Base-by-base conservation (phyloP, 2,797 vertebrate genomes). In the Arctocebus calabarensis region DNA sequence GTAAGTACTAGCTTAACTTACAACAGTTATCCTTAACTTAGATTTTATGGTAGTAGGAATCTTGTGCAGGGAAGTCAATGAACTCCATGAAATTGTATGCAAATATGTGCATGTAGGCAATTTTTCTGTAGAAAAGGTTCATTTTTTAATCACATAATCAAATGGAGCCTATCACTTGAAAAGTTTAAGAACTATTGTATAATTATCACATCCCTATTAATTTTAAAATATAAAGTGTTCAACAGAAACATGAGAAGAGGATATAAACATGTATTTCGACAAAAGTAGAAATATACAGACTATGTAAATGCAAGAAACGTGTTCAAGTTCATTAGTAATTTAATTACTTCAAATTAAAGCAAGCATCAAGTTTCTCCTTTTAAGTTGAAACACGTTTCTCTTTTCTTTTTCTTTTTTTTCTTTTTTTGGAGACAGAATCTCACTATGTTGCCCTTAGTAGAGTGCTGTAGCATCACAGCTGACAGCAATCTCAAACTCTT, bases 291-390 rank as follows among this genome's bases (percentile, higher is more conserved):
- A 75, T 14, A 73, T 85, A 9, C 32, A 88, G 8, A 92, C 55
- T 55, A 71, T 90, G 88, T 84, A 74, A 90, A 68, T 88, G 13
- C 52, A 48, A 45, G 13, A 52, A 93, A 64, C 27, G 13, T 84
- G 22, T 77, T 79, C 17, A 74, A 74, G 27, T 74, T 94, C 32
- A 68, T 88, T 85, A 87, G 55, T 95, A 45, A 84, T 90, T 40
- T 87, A 59, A 45, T 8, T 27, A 75, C n/a, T 84, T 95, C 52
- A 55, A 57, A 79, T 68, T 82, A 77, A 81, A 86, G 32, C 12
- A 89, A 87, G 34, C 13, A 52, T 75, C 57, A 73, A 37, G 13
- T 96, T 84, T 86, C 5, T 85, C 62, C 62, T 93, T 52, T 52
- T 52, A 52, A 52, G 48, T 52, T 52, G 48, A 52, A 52, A 52